These are phyloP conservation scores for Calypte anna DNA, from an alignment of 2,113 vertebrate species.

Conservation along the genomic window DNA sequence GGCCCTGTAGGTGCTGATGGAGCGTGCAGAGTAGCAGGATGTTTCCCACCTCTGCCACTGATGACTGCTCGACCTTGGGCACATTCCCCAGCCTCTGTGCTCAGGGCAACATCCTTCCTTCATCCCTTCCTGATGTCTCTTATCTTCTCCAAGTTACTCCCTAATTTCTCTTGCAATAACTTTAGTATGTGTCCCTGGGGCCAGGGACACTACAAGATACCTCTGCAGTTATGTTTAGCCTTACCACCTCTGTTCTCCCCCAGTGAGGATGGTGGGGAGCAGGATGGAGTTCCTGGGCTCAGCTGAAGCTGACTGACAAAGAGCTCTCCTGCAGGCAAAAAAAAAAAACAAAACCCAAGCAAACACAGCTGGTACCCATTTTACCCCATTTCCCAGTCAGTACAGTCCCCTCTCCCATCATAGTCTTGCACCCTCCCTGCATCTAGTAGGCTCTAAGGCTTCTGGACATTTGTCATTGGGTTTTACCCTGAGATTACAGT, in stretches of 20 bases:
- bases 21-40: rapidly evolving
- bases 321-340: neutral
- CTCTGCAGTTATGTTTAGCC: neutral
- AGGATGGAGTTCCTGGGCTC: neutral
- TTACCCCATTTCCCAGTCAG: neutral
- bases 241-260: neutral
- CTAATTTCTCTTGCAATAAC: neutral
- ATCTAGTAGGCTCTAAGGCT: neutral
- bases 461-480: neutral
- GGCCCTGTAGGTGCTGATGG: neutral
- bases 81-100: neutral
- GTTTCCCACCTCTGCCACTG: neutral
- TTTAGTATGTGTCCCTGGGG: rapidly evolving
- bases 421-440: neutral
- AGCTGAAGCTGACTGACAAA: neutral
- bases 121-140: neutral
- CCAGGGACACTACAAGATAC: neutral
- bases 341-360: neutral
- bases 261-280: rapidly evolving
- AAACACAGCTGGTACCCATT: neutral
- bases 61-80: rapidly evolving
- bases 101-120: neutral
- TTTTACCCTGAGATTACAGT: neutral
- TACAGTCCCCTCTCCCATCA: neutral
- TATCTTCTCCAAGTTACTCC: neutral